phyloP scores from a whole-genome alignment of 2,113 vertebrate genomes.

The Tyrannus savana region DNA sequence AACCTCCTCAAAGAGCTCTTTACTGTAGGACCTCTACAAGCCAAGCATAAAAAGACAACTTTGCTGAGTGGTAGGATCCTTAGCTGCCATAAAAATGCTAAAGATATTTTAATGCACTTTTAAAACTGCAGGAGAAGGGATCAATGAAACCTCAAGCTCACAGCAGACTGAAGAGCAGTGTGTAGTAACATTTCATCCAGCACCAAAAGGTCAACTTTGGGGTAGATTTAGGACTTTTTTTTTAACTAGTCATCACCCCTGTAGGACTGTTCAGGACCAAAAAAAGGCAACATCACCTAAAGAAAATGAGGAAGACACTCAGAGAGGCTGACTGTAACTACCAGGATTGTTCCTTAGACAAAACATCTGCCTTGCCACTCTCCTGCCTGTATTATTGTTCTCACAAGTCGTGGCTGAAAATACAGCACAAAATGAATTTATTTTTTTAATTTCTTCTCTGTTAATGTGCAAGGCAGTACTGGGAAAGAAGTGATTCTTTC shows the following conservation, averaged over 20 bases:
- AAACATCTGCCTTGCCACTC: not conserved
- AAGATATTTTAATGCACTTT: not conserved
- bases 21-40: constrained; percentile 94
- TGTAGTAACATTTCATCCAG: not conserved
- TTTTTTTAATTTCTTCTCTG: not conserved
- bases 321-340: not conserved
- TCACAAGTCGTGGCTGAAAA: not conserved
- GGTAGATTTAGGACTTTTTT: not conserved
- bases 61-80: not conserved
- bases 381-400: not conserved
- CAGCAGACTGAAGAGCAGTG: not conserved
- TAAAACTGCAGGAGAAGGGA: not conserved
- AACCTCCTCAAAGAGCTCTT: constrained; percentile 96
- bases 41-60: not conserved
- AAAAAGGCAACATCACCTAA: not conserved
- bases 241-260: not conserved
- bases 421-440: not conserved
- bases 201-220: not conserved
- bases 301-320: not conserved
- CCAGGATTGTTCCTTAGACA: not conserved
- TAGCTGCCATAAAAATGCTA: not conserved
- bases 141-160: not conserved
- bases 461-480: not conserved
- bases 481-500: not conserved
- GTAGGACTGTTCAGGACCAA: not conserved